phyloP scores from a whole-genome alignment of 2,888 invertebrate genomes.

The Brachyopa scutellaris region DNA sequence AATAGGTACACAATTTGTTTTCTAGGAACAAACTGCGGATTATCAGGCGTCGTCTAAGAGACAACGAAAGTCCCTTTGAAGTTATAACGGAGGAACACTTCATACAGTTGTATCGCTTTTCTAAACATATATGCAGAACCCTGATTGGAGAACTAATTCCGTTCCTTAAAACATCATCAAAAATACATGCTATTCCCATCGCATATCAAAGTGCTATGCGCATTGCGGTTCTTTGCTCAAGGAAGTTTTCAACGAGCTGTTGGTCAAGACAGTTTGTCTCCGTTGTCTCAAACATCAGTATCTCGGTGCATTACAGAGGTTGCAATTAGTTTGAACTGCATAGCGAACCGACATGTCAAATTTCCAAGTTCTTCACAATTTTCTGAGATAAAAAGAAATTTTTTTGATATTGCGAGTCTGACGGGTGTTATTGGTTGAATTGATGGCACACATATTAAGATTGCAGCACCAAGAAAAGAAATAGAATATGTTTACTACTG shows the following conservation, averaged over 20 bases:
- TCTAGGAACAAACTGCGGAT: too few relatives aligned
- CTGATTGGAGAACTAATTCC: constrained; percentile 9
- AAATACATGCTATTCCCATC: constrained; percentile 4
- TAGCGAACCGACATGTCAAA: constrained; percentile 3
- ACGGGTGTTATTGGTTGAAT: too few relatives aligned
- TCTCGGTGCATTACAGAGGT: constrained; percentile 9
- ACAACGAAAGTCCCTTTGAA: too few relatives aligned
- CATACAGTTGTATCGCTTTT: neutral
- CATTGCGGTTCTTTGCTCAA: neutral
- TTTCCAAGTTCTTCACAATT: constrained; percentile 1
- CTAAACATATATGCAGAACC: constrained; percentile 8
- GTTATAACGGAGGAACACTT: too few relatives aligned
- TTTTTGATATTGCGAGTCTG: neutral
- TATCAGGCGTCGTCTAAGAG: too few relatives aligned
- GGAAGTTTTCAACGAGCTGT: constrained; percentile 2
- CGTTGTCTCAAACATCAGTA: constrained; percentile 2
- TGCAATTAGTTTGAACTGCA: constrained; percentile 14
- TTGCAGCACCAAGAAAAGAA: too few relatives aligned
- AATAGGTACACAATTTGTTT: too few relatives aligned
- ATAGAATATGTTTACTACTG: neutral
- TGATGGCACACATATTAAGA: too few relatives aligned
- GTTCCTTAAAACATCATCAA: constrained; percentile 1
- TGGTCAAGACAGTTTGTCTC: neutral
- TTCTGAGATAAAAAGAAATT: constrained; percentile 1
- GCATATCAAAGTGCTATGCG: neutral